Conservation (phyloP, 2,797 vertebrate species). For the Malurus leucopterus region DNA sequence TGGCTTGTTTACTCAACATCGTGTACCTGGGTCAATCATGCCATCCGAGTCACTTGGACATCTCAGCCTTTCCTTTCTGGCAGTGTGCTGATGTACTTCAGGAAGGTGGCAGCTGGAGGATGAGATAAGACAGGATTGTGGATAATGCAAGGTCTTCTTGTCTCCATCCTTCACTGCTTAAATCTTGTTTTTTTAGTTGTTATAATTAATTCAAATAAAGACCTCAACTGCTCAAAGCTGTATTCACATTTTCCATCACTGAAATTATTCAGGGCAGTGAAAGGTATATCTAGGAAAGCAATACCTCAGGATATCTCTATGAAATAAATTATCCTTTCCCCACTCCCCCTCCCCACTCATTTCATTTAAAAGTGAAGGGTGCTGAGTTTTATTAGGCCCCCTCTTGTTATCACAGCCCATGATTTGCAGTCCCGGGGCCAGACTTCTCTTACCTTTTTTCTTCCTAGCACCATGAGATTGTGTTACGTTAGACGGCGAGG, state of each 20-base stretch:
- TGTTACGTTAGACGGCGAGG: constrained; percentile 50
- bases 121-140: neutral
- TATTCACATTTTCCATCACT: neutral
- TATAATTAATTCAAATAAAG: constrained; percentile 28
- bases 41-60: neutral
- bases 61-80: neutral
- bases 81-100: neutral
- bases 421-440: constrained; percentile 67
- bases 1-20: neutral
- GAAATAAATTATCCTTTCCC: constrained; percentile 59
- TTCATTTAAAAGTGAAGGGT: constrained; percentile 51
- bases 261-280: neutral
- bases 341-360: neutral
- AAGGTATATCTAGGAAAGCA: constrained; percentile 44
- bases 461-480: neutral
- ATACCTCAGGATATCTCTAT: neutral
- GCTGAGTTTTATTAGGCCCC: constrained; percentile 61
- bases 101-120: neutral
- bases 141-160: neutral
- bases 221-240: neutral
- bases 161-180: neutral
- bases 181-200: neutral
- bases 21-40: neutral
- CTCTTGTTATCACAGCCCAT: constrained; percentile 65
- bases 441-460: constrained; percentile 46